Evolutionary conservation across 2,113 vertebrate genomes (phyloP).

Genomic region (Onychostoma macrolepis): DNA sequence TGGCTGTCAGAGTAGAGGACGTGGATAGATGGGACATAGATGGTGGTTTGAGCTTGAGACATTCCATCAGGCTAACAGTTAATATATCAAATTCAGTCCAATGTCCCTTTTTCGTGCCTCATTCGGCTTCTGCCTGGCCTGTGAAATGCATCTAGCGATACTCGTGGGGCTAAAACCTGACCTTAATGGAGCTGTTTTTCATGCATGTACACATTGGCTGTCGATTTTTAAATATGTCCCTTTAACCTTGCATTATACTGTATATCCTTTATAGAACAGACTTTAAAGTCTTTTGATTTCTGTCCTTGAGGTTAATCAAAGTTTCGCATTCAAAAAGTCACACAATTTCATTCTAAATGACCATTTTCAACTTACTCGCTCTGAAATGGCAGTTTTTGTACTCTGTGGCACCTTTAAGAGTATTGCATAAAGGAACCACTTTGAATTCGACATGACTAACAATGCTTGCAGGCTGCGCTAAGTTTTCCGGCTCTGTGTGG

Average conservation of each 20-base stretch:
- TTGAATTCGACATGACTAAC: slow-evolving; percentile 1
- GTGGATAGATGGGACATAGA: slow-evolving; percentile 11
- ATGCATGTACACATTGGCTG: not conserved
- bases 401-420: not conserved
- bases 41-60: not conserved
- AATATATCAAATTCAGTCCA: slow-evolving; percentile 6
- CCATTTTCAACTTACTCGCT: not conserved
- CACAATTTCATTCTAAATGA: not conserved
- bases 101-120: slow-evolving; percentile 8
- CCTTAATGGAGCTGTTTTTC: slow-evolving; percentile 2
- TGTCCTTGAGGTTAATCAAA: not conserved
- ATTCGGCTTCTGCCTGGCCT: not conserved
- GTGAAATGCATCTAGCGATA: not conserved
- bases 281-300: not conserved
- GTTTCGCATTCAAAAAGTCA: not conserved
- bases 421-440: not conserved
- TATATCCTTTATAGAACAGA: not conserved
- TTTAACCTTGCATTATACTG: not conserved
- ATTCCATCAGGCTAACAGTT: slow-evolving; percentile 6
- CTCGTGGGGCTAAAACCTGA: slow-evolving; percentile 28
- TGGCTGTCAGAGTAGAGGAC: not conserved
- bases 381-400: not conserved
- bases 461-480: not conserved
- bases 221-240: not conserved
- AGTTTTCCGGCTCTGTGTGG: not conserved